Evolutionary conservation across 2,797 vertebrate species (phyloP).

Genomic region (Neoniphon sammara): DNA sequence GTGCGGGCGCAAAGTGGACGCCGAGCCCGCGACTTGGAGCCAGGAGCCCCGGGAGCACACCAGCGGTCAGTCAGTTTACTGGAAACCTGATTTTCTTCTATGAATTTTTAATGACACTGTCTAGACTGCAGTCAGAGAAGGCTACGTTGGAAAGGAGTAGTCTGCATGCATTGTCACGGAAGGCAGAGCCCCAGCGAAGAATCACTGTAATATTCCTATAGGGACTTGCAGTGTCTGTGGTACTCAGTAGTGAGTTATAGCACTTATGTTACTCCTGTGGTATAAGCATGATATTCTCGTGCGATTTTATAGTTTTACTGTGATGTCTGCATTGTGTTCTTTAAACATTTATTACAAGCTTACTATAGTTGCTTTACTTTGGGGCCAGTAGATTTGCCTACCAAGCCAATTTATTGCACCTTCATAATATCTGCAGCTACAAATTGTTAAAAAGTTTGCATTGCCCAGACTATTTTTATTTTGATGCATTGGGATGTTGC

Average conservation of each 20-base stretch:
- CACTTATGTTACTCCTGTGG: background rate
- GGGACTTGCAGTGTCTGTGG: background rate
- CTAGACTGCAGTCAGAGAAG: constrained; percentile 64
- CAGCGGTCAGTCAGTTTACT: constrained; percentile 84
- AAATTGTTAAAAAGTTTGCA: too few relatives aligned
- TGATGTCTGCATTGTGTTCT: constrained; percentile 1
- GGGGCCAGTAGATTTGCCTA: too few relatives aligned
- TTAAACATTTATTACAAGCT: background rate
- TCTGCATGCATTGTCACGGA: constrained; percentile 55
- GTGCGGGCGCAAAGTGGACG: constrained; percentile 89
- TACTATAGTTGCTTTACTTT: too few relatives aligned
- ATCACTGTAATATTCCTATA: background rate
- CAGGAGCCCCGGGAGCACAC: constrained; percentile 84
- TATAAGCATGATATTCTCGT: background rate
- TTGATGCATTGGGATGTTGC: too few relatives aligned
- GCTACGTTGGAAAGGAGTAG: background rate
- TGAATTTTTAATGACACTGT: constrained; percentile 74
- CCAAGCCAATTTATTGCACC: too few relatives aligned
- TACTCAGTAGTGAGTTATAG: background rate
- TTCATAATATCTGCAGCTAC: too few relatives aligned
- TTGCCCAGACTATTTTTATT: too few relatives aligned
- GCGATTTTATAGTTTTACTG: background rate
- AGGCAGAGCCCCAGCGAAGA: constrained; percentile 24
- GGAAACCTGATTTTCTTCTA: constrained; percentile 56
- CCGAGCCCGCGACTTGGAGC: constrained; percentile 81